A percentile compares a stretch with the other conserved stretches of the same genome.
These are phyloP conservation scores for Silurus glanis DNA, from an alignment of 2,113 vertebrate genomes.

Conservation along the genomic window DNA sequence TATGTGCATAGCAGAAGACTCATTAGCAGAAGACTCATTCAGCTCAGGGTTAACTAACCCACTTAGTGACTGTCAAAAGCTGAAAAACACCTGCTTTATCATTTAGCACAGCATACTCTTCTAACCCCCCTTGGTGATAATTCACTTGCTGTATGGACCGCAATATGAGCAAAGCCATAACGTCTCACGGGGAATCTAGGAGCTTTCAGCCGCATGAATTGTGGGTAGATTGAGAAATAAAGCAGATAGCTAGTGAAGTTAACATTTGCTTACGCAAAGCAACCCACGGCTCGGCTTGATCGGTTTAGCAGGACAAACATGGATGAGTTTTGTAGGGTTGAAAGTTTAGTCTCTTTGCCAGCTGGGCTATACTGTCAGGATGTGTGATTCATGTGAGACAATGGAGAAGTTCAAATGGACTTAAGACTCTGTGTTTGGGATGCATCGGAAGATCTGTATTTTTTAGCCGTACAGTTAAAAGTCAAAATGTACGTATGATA, in stretches of 20 bases:
- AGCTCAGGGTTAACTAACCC: constrained; percentile 1
- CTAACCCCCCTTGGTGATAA: constrained; percentile 64
- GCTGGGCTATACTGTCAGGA: constrained; percentile 33
- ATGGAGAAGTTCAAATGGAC: neutral
- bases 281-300: constrained; percentile 32
- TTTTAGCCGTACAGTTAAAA: neutral
- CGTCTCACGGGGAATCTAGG: constrained; percentile 16
- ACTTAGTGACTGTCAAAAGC: constrained; percentile 62
- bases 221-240: constrained; percentile 39
- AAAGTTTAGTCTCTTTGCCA: constrained; percentile 50
- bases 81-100: constrained; percentile 66
- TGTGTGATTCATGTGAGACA: constrained; percentile 25
- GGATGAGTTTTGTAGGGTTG: constrained; percentile 8
- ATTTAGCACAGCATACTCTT: constrained; percentile 61
- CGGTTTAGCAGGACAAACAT: constrained; percentile 44
- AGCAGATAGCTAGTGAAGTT: constrained; percentile 24
- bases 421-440: neutral
- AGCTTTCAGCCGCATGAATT: constrained; percentile 47
- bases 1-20: too few species aligned
- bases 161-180: constrained; percentile 36
- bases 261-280: constrained; percentile 20
- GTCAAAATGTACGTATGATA: neutral
- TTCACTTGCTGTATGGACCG: constrained; percentile 59
- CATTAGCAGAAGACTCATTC: too few species aligned
- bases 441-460: neutral